Base-by-base conservation (phyloP, 2,888 invertebrate species). In the Stomorhina lunata region DNA sequence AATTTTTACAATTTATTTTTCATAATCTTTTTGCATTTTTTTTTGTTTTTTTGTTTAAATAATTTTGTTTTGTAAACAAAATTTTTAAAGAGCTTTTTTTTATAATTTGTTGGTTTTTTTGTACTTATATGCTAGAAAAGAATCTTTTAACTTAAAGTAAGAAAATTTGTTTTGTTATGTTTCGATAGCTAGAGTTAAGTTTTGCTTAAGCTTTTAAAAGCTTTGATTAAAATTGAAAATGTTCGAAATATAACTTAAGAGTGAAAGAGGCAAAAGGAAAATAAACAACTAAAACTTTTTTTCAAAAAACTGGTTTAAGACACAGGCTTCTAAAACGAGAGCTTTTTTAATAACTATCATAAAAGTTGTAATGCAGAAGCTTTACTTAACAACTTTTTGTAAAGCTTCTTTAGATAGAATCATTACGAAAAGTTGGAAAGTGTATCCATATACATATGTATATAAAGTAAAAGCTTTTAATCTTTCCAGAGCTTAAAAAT, bases 1-100 rank as follows among this genome's bases (percentile, higher is more conserved):
- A 61, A 37, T 71, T 72, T 76, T 76, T 77, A 65, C 78, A 78
- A 57, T 65, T 50, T 7, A 29, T 80, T 57, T 65, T n/a, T n/a
- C n/a, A n/a, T n/a, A n/a, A 9, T 59, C 63, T 32, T 68, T 20
- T 55, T 27, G 9, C 61, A 57, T 59, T 37, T 55, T n/a, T 65
- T 57, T 20, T 29, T 27, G 17, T 71, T 20, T 69, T 76, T 50
- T 22, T 15, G 7, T 71, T 50, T 63, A 48, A 68, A 57, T 22
- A 48, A 68, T 79, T 65, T 80, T 72, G 75, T 68, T 80, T 82
- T 81, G 25, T 68, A 82, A 84, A 84, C 72, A 79, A 84, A 80
- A 82, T 72, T 55, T 55, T 80, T 69, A 40, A 71, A 76, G 32
- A 76, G 22, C 37, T 50, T 61, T 57, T 61, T 76, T 37, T 48